phyloP scores from a whole-genome alignment of 2,113 vertebrate genomes.

The Microcebus lehilahytsara region DNA sequence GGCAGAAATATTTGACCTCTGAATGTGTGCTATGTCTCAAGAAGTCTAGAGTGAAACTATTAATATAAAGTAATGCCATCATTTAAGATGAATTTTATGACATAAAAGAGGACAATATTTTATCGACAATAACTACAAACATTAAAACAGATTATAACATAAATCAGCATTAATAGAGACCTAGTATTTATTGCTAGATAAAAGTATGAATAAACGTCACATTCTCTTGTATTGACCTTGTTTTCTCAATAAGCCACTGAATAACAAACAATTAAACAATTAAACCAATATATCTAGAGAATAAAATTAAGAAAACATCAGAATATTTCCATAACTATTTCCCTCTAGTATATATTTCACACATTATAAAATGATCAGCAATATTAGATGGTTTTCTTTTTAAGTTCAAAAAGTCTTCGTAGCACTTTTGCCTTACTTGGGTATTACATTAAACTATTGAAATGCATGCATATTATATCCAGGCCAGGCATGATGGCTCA shows the following conservation, averaged over 20 bases:
- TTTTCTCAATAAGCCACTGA: neutral
- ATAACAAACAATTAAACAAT: neutral
- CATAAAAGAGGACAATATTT: neutral
- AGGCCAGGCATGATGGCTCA: too few species aligned
- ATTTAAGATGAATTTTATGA: neutral
- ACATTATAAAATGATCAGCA: neutral
- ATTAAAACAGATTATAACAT: neutral
- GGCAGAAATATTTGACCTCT: neutral
- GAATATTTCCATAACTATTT: neutral
- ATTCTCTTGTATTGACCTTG: neutral
- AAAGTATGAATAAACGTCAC: slow-evolving; percentile 15
- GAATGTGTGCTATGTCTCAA: neutral
- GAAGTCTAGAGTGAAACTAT: neutral
- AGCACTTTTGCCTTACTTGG: neutral
- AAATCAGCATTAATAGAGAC: neutral
- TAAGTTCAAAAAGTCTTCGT: neutral
- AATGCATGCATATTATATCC: neutral
- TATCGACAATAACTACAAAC: neutral
- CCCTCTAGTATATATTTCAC: neutral
- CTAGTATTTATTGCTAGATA: neutral
- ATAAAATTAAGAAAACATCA: neutral
- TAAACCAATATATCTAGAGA: neutral
- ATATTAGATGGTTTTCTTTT: neutral
- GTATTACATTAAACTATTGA: neutral
- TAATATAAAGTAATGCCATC: neutral